phyloP scores from a whole-genome alignment of 2,797 vertebrate species.

The Pelodytes ibericus region DNA sequence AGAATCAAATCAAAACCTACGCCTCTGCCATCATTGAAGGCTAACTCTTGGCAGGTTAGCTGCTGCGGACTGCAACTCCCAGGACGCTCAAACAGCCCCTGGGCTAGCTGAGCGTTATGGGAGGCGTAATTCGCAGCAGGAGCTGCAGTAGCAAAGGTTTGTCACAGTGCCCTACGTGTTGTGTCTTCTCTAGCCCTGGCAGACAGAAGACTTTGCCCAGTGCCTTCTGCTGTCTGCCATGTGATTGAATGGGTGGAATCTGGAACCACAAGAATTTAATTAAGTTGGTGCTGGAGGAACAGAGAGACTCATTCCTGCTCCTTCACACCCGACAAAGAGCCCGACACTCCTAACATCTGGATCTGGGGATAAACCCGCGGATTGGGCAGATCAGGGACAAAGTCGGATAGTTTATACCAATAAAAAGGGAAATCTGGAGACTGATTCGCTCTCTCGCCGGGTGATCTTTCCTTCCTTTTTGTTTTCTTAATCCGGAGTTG shows the following conservation, averaged over 20 bases:
- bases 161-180: no score
- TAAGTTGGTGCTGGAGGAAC: background rate
- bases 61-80: no score
- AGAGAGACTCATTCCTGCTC: background rate
- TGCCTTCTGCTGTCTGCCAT: background rate
- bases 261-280: conserved; percentile 20
- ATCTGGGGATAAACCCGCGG: background rate
- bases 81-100: no score
- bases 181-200: background rate
- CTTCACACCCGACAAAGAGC: background rate
- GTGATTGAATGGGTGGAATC: conserved; percentile 5
- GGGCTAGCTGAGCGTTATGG: no score
- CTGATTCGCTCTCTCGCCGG: no score
- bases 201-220: conserved; percentile 4
- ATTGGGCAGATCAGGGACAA: no score
- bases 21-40: background rate
- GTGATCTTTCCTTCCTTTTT: no score
- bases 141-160: no score
- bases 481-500: conserved; percentile 7
- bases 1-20: conserved; percentile 5
- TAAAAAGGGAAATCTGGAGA: no score
- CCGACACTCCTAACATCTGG: background rate
- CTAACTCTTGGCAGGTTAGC: no score
- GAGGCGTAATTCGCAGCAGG: no score
- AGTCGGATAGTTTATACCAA: no score